Evolutionary conservation across 2,888 invertebrate species (phyloP).

Genomic region (Harpalus rufipes): DNA sequence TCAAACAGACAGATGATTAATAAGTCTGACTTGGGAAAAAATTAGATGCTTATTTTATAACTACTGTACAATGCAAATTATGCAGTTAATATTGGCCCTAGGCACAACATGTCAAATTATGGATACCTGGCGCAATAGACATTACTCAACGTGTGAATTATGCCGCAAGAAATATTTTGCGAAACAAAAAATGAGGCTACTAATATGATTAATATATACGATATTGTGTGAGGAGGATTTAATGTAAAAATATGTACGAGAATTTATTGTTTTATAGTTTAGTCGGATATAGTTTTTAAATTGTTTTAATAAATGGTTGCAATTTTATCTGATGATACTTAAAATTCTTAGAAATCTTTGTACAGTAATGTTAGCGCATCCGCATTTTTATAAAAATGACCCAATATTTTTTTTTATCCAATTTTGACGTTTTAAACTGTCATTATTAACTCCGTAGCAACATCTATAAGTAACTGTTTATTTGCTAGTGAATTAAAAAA

Average conservation of each 20-base stretch:
- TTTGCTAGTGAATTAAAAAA: no score
- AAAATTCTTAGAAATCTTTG: slow-evolving; percentile 32
- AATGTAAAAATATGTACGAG: not conserved
- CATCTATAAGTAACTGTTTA: no score
- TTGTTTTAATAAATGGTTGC: slow-evolving; percentile 32
- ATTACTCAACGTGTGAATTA: not conserved
- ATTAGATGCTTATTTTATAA: not conserved
- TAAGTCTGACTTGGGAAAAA: not conserved
- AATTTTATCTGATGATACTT: slow-evolving; percentile 38
- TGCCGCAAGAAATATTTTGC: not conserved
- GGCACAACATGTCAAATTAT: not conserved
- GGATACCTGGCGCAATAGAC: not conserved
- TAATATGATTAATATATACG: not conserved
- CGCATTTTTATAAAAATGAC: no score
- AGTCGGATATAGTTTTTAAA: slow-evolving; percentile 29
- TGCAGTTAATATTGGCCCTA: slow-evolving; percentile 2
- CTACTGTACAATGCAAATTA: not conserved
- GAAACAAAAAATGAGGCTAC: slow-evolving; percentile 2
- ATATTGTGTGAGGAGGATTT: not conserved
- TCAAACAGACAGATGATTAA: slow-evolving; percentile 2
- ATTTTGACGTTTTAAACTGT: no score
- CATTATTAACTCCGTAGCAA: no score
- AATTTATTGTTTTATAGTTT: slow-evolving; percentile 14
- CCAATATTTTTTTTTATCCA: no score
- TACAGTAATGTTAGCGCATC: not conserved